A percentile compares a stretch with the other conserved stretches of the same genome.
phyloP scores from a whole-genome alignment of 2,797 vertebrate species.

The Sternarchorhynchus goeldii region DNA sequence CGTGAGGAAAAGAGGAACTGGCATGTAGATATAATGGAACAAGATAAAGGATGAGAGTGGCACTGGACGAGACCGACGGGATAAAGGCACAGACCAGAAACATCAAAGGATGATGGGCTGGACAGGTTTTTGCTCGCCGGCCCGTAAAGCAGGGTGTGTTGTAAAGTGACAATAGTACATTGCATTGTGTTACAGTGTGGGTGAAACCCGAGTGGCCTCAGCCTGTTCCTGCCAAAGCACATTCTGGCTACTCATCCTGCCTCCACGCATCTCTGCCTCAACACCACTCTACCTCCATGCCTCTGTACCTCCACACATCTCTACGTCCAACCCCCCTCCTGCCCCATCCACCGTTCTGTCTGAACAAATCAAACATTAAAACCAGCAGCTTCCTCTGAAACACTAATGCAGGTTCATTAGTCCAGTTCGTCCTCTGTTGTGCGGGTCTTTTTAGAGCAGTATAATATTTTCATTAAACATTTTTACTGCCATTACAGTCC shows the following conservation, averaged over 20 bases:
- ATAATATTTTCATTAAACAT: background rate
- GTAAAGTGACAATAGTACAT: slow-evolving; percentile 61
- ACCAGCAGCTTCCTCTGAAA: slow-evolving; percentile 18
- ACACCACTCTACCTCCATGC: too few relatives aligned
- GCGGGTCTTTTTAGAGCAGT: slow-evolving; percentile 13
- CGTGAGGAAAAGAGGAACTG: slow-evolving; percentile 8
- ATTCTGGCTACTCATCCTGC: slow-evolving; percentile 48
- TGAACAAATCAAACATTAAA: slow-evolving; percentile 50
- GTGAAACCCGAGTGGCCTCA: slow-evolving; percentile 67
- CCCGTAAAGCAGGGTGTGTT: background rate
- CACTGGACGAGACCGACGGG: background rate
- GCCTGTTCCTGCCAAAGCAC: slow-evolving; percentile 46
- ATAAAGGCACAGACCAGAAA: background rate
- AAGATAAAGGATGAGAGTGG: slow-evolving; percentile 15
- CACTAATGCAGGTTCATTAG: slow-evolving; percentile 45
- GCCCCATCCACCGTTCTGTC: slow-evolving; percentile 49
- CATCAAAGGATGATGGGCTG: background rate
- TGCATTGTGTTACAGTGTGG: slow-evolving; percentile 70
- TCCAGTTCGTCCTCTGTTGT: slow-evolving; percentile 21
- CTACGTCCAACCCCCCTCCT: too few relatives aligned
- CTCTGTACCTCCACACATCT: too few relatives aligned
- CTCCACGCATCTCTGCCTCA: slow-evolving; percentile 2
- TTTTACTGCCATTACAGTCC: background rate
- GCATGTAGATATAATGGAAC: background rate
- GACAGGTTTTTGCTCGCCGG: background rate